Evolutionary conservation across 2,888 invertebrate genomes (phyloP), one percentile per base, ranked within the genome.

Genomic region (Drosophila anomelani): DNA sequence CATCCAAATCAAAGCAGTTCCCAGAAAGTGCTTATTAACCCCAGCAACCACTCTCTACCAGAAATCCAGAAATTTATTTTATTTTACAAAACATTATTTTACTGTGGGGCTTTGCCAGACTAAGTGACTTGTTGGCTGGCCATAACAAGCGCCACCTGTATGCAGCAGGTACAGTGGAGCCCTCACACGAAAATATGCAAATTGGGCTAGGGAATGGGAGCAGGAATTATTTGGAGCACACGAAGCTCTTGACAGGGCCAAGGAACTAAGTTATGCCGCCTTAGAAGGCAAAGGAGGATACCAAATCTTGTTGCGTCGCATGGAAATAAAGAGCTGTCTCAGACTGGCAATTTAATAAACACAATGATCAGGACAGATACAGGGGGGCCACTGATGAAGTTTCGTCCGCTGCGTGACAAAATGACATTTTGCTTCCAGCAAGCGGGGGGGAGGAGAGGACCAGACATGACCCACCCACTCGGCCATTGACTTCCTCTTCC

Each of bases 351-450:
- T 85, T 85, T 85, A 78, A 86, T 88, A 86, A 88, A 74, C 76
- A 80, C 81, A 72, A 80, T 87, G 71, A 80, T 85, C 58, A 55
- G 58, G 56, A 57, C 44, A 59, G 57, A 61, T 43, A 53, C 29
- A 43, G 20, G 20, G 20, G 57, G 41, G 23, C 43, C 36, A 75
- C 68, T 77, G 76, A 77, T 75, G 84, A 83, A 73, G 79, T 77
- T 79, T 75, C 63, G 54, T 58, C 64, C 57, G 81, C 70, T 88
- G 77, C 85, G 89, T 88, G 89, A 88, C 89, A 84, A 88, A 88
- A 84, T 87, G 87, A 80, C 85, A 88, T 85, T 85, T 81, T 75
- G 82, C 85, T 76, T 74, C 75, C 75, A 72, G 74, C 58, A 34
- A 44, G 26, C 20, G 47, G 55, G 47, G 47, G 55, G 66, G 81